Conservation (phyloP, 2,888 invertebrate genomes). For the Platycnemis pennipes region DNA sequence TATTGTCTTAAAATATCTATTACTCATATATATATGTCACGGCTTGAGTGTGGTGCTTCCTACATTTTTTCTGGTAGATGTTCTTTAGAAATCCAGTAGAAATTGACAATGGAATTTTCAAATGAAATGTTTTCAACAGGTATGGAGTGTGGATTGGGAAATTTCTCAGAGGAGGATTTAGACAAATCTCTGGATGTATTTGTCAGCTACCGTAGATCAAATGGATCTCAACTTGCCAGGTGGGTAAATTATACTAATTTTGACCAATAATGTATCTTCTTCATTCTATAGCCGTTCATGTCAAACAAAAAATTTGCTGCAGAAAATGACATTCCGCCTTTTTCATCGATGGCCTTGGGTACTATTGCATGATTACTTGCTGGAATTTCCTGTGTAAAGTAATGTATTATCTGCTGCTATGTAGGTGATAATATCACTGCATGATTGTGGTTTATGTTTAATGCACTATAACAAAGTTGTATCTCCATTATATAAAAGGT, state of each 20-base stretch:
- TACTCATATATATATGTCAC: constrained; percentile 32
- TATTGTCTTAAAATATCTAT: constrained; percentile 49
- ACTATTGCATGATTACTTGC: no score
- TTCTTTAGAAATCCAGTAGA: no score
- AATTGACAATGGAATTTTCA: constrained; percentile 67
- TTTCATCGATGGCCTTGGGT: no score
- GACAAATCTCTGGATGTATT: constrained; percentile 98
- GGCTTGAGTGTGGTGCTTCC: constrained; percentile 27
- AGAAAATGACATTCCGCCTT: no score
- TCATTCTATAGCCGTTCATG: background rate
- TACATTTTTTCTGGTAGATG: constrained; percentile 28
- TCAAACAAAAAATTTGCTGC: no score
- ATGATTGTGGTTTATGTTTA: no score
- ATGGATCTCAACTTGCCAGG: constrained; percentile 96
- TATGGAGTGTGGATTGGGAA: constrained; percentile 85
- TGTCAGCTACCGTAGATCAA: constrained; percentile 97
- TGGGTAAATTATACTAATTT: constrained; percentile 73
- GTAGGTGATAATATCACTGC: no score
- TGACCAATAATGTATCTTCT: background rate
- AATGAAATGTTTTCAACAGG: constrained; percentile 78
- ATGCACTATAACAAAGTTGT: no score
- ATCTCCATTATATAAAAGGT: no score
- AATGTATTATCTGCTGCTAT: no score
- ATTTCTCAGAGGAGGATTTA: constrained; percentile 87
- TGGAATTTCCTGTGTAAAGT: no score